These are phyloP conservation scores for Crossocerus cetratus DNA, from an alignment of 2,888 invertebrate species.

Conservation along the genomic window DNA sequence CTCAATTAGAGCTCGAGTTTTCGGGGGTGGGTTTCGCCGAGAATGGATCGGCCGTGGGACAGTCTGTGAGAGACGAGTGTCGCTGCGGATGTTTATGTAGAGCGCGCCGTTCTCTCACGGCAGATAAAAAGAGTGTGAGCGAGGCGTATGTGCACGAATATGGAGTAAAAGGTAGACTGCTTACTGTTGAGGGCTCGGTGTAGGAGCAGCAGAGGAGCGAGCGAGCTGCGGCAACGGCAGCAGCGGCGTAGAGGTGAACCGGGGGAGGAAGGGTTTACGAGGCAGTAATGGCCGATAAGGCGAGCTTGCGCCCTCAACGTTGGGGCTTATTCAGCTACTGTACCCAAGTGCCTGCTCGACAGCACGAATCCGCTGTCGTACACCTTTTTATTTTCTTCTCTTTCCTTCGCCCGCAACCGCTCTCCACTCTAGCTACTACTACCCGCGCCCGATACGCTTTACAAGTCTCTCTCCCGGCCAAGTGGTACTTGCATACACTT, in stretches of 20 bases:
- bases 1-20: neutral
- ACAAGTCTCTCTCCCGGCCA: neutral
- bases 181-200: conserved; percentile 36
- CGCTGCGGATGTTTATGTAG: conserved; percentile 56
- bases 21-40: neutral
- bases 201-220: conserved; percentile 1
- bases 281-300: conserved; percentile 78
- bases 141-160: conserved; percentile 48
- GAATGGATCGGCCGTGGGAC: neutral
- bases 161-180: conserved; percentile 56
- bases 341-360: conserved; percentile 76
- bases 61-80: neutral
- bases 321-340: conserved; percentile 75
- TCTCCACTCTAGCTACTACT: conserved; percentile 26
- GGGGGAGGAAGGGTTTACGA: conserved; percentile 73
- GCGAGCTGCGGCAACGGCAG: no score
- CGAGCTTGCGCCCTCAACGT: conserved; percentile 72
- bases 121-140: conserved; percentile 20
- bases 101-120: conserved; percentile 8
- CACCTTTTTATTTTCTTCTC: conserved; percentile 56
- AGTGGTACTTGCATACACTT: conserved; percentile 13
- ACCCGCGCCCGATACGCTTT: conserved; percentile 1
- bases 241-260: conserved; percentile 66
- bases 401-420: conserved; percentile 26
- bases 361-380: conserved; percentile 58